Evolutionary conservation across 2,797 vertebrate species (phyloP).

Genomic region (Naso thynnoides): DNA sequence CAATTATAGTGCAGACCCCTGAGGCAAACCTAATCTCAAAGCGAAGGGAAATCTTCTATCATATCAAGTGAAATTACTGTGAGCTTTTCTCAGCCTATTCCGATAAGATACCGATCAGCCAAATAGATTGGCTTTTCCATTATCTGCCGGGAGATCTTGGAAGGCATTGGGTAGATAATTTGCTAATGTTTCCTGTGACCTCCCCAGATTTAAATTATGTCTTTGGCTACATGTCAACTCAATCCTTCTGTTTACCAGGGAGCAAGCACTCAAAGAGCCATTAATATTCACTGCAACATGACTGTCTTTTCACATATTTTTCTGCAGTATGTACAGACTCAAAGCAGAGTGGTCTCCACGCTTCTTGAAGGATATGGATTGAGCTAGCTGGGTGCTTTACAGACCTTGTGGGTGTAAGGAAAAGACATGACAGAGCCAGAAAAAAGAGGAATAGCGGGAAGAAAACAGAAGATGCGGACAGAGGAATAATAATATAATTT

Average conservation of each 20-base stretch:
- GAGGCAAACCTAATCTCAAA: slow-evolving; percentile 85
- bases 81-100: slow-evolving; percentile 83
- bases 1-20: slow-evolving; percentile 81
- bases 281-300: slow-evolving; percentile 81
- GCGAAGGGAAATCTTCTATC: slow-evolving; percentile 85
- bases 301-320: slow-evolving; percentile 73
- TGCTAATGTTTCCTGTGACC: slow-evolving; percentile 89
- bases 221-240: slow-evolving; percentile 84
- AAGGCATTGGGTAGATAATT: slow-evolving; percentile 86
- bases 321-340: slow-evolving; percentile 64
- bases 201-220: slow-evolving; percentile 86
- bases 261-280: slow-evolving; percentile 75
- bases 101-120: slow-evolving; percentile 87
- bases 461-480: slow-evolving; percentile 33
- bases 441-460: slow-evolving; percentile 50
- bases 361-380: slow-evolving; percentile 65
- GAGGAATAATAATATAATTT: slow-evolving; percentile 62
- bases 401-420: slow-evolving; percentile 64
- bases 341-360: slow-evolving; percentile 61
- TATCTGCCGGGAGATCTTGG: slow-evolving; percentile 84
- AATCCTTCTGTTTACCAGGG: slow-evolving; percentile 80
- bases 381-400: slow-evolving; percentile 58
- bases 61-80: slow-evolving; percentile 85
- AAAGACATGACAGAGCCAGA: slow-evolving; percentile 56
- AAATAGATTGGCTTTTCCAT: slow-evolving; percentile 87